phyloP scores from a whole-genome alignment of 2,797 vertebrate genomes.

The Acrossocheilus fasciatus region DNA sequence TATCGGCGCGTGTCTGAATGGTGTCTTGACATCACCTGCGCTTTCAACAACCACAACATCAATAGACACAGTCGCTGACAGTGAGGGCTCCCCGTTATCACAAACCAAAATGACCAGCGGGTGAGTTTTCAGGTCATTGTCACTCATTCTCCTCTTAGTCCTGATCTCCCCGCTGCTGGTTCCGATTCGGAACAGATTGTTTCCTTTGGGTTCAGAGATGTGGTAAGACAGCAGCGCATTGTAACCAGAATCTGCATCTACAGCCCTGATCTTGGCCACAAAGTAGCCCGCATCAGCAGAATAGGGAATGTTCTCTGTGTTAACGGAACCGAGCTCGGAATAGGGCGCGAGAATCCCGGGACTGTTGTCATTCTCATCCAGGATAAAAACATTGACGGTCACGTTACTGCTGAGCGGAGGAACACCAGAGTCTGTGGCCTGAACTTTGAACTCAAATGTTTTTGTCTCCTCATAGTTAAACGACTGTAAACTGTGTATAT shows the following conservation, averaged over 20 bases:
- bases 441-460: conserved; percentile 83
- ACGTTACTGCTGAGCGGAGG: conserved; percentile 85
- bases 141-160: conserved; percentile 85
- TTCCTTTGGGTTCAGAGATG: conserved; percentile 81
- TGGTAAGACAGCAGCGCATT: conserved; percentile 88
- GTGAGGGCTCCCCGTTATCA: conserved; percentile 85
- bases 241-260: conserved; percentile 88
- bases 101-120: conserved; percentile 83
- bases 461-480: conserved; percentile 89
- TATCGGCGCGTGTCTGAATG: conserved; percentile 77
- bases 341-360: conserved; percentile 84
- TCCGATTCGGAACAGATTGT: conserved; percentile 83
- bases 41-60: conserved; percentile 84
- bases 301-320: conserved; percentile 84
- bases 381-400: conserved; percentile 82
- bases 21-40: conserved; percentile 80
- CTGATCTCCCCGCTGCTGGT: conserved; percentile 88
- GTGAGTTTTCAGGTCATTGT: conserved; percentile 80
- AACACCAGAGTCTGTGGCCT: conserved; percentile 84
- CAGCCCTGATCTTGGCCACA: conserved; percentile 89
- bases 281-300: conserved; percentile 84
- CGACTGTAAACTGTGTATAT: conserved; percentile 80
- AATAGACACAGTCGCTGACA: conserved; percentile 84
- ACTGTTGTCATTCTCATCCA: conserved; percentile 87
- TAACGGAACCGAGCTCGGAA: conserved; percentile 76